These are phyloP conservation scores for Pipra filicauda DNA, from an alignment of 2,113 vertebrate genomes.

Conservation along the genomic window DNA sequence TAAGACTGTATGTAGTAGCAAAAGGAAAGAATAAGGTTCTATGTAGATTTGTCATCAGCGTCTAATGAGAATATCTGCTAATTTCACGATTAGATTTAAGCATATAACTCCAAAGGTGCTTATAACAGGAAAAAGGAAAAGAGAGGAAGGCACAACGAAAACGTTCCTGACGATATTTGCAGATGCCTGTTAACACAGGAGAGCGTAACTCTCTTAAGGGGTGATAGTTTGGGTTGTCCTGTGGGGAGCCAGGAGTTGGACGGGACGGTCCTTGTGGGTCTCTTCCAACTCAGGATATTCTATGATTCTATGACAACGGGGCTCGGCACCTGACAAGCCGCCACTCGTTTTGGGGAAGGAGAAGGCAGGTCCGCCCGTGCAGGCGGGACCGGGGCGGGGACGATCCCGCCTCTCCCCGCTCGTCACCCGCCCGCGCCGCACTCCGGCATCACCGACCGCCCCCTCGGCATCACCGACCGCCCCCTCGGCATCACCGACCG, in stretches of 20 bases:
- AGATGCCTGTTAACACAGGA: background rate
- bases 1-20: too few relatives aligned
- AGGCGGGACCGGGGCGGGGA: background rate
- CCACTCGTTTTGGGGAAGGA: fast-evolving
- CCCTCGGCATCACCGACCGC: too few relatives aligned
- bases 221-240: background rate
- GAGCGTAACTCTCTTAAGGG: fast-evolving
- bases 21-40: background rate
- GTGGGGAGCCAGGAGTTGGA: background rate
- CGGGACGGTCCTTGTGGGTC: fast-evolving
- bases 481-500: background rate
- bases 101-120: background rate
- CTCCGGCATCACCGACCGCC: background rate
- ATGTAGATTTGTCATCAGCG: background rate
- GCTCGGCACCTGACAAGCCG: fast-evolving
- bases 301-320: fast-evolving
- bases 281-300: fast-evolving
- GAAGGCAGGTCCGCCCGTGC: background rate
- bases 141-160: background rate
- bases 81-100: background rate
- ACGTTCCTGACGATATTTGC: background rate
- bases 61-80: background rate
- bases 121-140: background rate
- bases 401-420: background rate
- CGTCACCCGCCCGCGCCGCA: background rate